Evolutionary conservation across 1,140 invertebrate genomes (phyloP).

Genomic region (Nebria ingens): DNA sequence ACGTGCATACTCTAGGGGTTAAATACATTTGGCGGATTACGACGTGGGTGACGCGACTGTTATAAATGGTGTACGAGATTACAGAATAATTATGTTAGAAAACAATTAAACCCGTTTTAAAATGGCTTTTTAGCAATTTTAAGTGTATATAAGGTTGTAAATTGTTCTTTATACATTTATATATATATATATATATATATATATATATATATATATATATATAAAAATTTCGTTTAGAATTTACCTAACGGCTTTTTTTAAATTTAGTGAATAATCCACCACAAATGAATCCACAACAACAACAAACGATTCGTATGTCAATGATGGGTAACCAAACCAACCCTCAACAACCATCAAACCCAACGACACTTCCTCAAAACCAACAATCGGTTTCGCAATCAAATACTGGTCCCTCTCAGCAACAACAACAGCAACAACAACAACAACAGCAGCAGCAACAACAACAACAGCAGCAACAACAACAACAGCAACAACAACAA

Average conservation of each 20-base stretch:
- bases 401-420: conserved; percentile 19
- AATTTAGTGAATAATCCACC: conserved; percentile 31
- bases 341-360: neutral
- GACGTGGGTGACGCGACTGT: too few species aligned
- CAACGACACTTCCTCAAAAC: conserved; percentile 10
- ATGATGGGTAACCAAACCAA: conserved; percentile 2
- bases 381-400: conserved; percentile 15
- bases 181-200: too few species aligned
- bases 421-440: conserved; percentile 25
- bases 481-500: neutral
- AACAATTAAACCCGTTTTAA: too few species aligned
- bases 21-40: too few species aligned
- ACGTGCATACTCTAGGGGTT: too few species aligned
- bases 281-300: conserved; percentile 37
- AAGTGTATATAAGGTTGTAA: too few species aligned
- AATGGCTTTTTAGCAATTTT: too few species aligned
- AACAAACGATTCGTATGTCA: conserved; percentile 20
- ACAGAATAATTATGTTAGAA: too few species aligned
- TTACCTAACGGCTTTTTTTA: conserved; percentile 2
- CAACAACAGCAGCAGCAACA: conserved; percentile 24
- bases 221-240: too few species aligned
- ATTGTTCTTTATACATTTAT: too few species aligned
- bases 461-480: neutral
- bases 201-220: too few species aligned
- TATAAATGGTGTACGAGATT: too few species aligned